Evolutionary conservation across 2,888 invertebrate species (phyloP), one percentile per base, ranked within the genome.

Genomic region (Melangyna quadrimaculata): DNA sequence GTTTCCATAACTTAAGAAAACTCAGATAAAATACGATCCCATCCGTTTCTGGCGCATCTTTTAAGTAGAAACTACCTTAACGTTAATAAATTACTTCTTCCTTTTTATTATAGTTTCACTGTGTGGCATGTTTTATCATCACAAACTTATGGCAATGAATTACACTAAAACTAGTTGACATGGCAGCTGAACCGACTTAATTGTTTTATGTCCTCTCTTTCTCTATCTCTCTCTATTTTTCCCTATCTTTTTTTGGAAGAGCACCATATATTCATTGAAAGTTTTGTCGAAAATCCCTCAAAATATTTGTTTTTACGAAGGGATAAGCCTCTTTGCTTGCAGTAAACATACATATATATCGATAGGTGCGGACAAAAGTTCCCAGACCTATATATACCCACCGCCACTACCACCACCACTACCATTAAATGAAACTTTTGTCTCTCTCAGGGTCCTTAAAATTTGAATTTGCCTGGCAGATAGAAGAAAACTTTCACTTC

Each of bases 401-500:
- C n/a, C 55, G 7, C 24, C 10, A 29, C 6, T 27, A n/a, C n/a
- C 24, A 1, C n/a, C 55, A 10, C 24, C 10, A 29, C 6, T 27
- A n/a, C n/a, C 24, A 1, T 17, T 2, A 3, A 43, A 7, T 12
- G 4, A 63, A 74, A 74, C 40, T 57, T 65, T 59, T 70, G 40
- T 67, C 73, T 63, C 22, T 35, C 32, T 63, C 4, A 4, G 4
- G 10, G 59, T 59, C 35, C 35, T 59, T 59, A 59, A 55, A 78
- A 83, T 78, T 83, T 70, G 73, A 45, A 83, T 78, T 77, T 69
- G 61, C 45, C 67, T 45, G 35, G 61, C 37, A 45, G n/a, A n/a
- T n/a, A n/a, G 48, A 32, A 22, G 59, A 45, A 78, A 83, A 78
- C 69, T 83, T 83, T 83, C 74, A 83, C 74, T 78, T 78, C 78